These are phyloP conservation scores for Hystrix cristata DNA, from an alignment of 2,113 vertebrate genomes.

Conservation along the genomic window DNA sequence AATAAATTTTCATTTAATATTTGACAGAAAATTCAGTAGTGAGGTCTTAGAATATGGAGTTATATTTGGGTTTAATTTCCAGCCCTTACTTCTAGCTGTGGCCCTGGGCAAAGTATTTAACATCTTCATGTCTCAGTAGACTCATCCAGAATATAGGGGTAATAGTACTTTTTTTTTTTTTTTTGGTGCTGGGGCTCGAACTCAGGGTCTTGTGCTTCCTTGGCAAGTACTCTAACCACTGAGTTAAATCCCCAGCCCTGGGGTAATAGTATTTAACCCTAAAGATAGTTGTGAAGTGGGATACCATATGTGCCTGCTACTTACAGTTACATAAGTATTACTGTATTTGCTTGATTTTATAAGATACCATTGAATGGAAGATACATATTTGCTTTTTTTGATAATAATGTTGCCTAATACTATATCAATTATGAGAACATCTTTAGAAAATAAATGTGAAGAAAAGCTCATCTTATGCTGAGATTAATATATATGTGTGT, in stretches of 20 bases:
- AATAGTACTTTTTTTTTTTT: not conserved
- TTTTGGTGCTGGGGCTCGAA: no score
- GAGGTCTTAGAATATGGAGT: not conserved
- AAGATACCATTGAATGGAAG: not conserved
- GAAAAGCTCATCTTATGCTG: not conserved
- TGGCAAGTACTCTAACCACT: no score
- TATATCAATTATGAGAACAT: not conserved
- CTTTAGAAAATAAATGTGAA: not conserved
- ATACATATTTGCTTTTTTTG: not conserved
- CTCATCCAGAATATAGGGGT: not conserved
- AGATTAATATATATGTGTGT: not conserved
- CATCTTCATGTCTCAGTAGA: constrained; percentile 7
- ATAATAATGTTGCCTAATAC: not conserved
- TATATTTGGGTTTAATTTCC: not conserved
- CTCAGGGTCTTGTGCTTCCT: no score
- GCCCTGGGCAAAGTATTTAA: not conserved
- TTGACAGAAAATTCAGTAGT: not conserved
- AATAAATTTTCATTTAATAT: not conserved
- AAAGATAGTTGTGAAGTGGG: not conserved
- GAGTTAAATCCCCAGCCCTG: no score
- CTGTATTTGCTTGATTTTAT: not conserved
- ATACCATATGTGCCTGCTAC: not conserved
- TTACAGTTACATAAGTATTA: not conserved
- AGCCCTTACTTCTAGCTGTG: not conserved
- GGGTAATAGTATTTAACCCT: not conserved